Conservation (phyloP, 1,140 invertebrate species). For the Lordiphosa clarofinis region DNA sequence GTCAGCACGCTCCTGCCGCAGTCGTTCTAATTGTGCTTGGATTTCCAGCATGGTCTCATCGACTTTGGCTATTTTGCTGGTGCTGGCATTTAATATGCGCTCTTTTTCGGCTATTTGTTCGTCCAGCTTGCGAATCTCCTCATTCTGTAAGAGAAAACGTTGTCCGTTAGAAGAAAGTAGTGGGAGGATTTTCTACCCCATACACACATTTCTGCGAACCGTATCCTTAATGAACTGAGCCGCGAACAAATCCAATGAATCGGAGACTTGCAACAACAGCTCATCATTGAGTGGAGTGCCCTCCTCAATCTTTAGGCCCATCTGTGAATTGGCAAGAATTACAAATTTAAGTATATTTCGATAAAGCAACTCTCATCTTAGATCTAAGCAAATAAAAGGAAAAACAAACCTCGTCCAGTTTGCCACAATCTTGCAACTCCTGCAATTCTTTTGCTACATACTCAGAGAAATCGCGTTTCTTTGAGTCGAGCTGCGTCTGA, state of each 20-base stretch:
- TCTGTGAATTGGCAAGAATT: slow-evolving; percentile 29
- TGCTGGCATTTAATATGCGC: slow-evolving; percentile 68
- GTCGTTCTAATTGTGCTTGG: slow-evolving; percentile 83
- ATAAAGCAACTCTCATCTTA: slow-evolving; percentile 1
- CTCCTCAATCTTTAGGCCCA: slow-evolving; percentile 71
- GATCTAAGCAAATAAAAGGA: slow-evolving; percentile 33
- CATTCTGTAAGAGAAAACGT: slow-evolving; percentile 43
- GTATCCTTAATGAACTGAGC: slow-evolving; percentile 75
- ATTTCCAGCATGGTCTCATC: slow-evolving; percentile 83
- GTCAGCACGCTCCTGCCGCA: slow-evolving; percentile 80
- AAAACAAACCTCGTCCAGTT: slow-evolving; percentile 80
- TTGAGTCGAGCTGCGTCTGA: slow-evolving; percentile 80
- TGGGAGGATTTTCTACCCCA: not conserved
- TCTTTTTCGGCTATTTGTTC: slow-evolving; percentile 75
- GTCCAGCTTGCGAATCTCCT: slow-evolving; percentile 72
- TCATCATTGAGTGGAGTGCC: slow-evolving; percentile 70
- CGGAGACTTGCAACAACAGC: slow-evolving; percentile 62
- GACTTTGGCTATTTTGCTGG: slow-evolving; percentile 79
- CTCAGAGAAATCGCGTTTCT: slow-evolving; percentile 81
- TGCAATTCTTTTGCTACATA: slow-evolving; percentile 80
- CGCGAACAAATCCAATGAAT: slow-evolving; percentile 68
- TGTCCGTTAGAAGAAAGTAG: not conserved
- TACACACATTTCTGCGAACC: slow-evolving; percentile 70
- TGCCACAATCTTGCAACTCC: slow-evolving; percentile 81
- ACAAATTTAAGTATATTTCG: not conserved